phyloP scores from a whole-genome alignment of 2,888 invertebrate genomes.

The Frankliniella fusca region DNA sequence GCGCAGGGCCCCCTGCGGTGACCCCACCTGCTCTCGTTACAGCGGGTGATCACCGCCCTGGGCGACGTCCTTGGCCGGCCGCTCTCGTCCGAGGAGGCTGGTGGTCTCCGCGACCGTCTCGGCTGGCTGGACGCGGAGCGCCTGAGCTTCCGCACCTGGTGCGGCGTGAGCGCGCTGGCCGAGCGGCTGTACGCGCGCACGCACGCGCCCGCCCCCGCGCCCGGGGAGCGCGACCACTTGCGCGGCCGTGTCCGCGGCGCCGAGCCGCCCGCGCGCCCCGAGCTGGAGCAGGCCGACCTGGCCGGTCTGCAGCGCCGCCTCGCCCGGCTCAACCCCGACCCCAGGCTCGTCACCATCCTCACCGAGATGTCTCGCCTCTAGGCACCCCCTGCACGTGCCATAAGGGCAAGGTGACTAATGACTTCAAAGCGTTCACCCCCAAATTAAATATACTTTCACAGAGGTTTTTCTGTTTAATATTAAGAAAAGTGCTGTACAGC shows the following conservation, averaged over 20 bases:
- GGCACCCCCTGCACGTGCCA: background rate
- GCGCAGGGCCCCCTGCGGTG: no score
- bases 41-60: slow-evolving; percentile 57
- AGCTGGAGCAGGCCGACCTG: slow-evolving; percentile 20
- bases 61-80: slow-evolving; percentile 62
- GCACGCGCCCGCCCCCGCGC: background rate
- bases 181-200: slow-evolving; percentile 60
- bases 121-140: slow-evolving; percentile 53
- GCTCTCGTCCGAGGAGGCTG: slow-evolving; percentile 52
- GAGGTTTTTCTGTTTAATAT: no score
- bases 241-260: background rate
- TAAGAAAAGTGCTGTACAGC: no score
- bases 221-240: background rate
- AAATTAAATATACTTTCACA: no score
- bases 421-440: no score
- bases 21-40: slow-evolving; percentile 31
- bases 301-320: slow-evolving; percentile 7
- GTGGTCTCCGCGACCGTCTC: slow-evolving; percentile 51
- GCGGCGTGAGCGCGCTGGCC: slow-evolving; percentile 71
- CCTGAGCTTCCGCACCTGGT: slow-evolving; percentile 70
- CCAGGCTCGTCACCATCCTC: slow-evolving; percentile 1
- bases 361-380: background rate
- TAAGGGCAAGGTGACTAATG: no score
- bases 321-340: slow-evolving; percentile 4
- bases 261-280: slow-evolving; percentile 8